A percentile compares a stretch with the other conserved stretches of the same genome.
Evolutionary conservation across 2,888 invertebrate genomes (phyloP).

Genomic region (Drosophila buzzatii): DNA sequence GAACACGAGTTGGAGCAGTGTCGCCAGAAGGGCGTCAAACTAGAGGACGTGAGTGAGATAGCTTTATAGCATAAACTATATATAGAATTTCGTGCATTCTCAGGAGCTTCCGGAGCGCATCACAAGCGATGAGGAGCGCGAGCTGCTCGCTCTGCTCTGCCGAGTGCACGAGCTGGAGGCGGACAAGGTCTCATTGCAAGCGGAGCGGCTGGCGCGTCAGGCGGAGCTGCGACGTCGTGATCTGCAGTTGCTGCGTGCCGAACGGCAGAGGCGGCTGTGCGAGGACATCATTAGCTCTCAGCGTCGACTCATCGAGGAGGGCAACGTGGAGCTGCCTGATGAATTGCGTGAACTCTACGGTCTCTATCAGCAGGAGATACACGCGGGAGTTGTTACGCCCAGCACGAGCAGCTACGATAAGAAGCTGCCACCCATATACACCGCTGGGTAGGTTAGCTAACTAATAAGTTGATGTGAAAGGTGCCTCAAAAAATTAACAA

Average conservation of each 20-base stretch:
- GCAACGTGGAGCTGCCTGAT: slow-evolving; percentile 89
- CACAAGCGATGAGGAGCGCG: slow-evolving; percentile 95
- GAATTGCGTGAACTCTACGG: slow-evolving; percentile 93
- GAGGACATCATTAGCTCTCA: slow-evolving; percentile 97
- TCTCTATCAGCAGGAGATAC: slow-evolving; percentile 94
- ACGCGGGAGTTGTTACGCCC: slow-evolving; percentile 88
- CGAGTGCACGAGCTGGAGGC: slow-evolving; percentile 97
- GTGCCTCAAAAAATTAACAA: neutral
- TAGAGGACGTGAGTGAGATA: slow-evolving; percentile 90
- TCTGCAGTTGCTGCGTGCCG: slow-evolving; percentile 92
- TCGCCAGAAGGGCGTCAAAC: slow-evolving; percentile 90
- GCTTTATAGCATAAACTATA: no score
- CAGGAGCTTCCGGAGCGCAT: slow-evolving; percentile 93
- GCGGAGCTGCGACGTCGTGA: slow-evolving; percentile 94
- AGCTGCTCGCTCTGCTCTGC: slow-evolving; percentile 93
- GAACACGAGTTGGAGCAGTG: slow-evolving; percentile 93
- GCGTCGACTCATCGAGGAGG: slow-evolving; percentile 92
- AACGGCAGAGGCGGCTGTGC: slow-evolving; percentile 93
- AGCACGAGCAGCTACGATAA: slow-evolving; percentile 82
- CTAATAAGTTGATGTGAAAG: neutral
- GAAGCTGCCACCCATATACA: slow-evolving; percentile 85
- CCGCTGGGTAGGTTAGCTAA: slow-evolving; percentile 82
- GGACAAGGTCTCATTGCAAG: slow-evolving; percentile 96
- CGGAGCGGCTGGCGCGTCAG: slow-evolving; percentile 93
- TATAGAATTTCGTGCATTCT: neutral